Percentiles rank a stretch among this genome's conserved stretches.
Conservation (phyloP, 2,797 vertebrate species). For the Valencia hispanica region DNA sequence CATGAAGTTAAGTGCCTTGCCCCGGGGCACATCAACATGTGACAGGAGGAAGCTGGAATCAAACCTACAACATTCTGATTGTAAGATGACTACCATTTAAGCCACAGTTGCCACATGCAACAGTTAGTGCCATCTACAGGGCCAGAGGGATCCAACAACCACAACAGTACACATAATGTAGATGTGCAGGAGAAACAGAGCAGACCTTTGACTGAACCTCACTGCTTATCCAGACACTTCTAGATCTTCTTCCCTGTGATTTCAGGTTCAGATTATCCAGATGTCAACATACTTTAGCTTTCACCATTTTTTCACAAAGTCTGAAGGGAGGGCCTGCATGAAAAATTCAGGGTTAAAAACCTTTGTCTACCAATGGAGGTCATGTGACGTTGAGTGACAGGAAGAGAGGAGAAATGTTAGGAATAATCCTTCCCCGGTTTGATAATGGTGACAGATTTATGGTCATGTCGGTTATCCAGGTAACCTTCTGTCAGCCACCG, state of each 20-base stretch:
- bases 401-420: neutral
- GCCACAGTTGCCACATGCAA: no score
- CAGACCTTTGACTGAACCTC: neutral
- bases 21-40: no score
- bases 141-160: neutral
- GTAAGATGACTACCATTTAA: no score
- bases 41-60: no score
- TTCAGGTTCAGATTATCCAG: neutral
- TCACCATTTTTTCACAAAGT: neutral
- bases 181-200: neutral
- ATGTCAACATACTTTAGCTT: no score
- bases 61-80: no score
- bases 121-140: neutral
- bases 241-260: neutral
- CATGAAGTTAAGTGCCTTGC: no score
- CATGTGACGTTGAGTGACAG: neutral
- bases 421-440: neutral
- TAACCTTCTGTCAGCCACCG: slow-evolving; percentile 70
- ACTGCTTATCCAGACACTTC: neutral
- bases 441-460: neutral
- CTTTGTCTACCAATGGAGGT: neutral
- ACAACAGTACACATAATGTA: neutral
- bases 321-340: neutral
- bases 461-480: neutral
- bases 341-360: neutral